phyloP scores from a whole-genome alignment of 2,797 vertebrate species.

The Sebastes iracundus region DNA sequence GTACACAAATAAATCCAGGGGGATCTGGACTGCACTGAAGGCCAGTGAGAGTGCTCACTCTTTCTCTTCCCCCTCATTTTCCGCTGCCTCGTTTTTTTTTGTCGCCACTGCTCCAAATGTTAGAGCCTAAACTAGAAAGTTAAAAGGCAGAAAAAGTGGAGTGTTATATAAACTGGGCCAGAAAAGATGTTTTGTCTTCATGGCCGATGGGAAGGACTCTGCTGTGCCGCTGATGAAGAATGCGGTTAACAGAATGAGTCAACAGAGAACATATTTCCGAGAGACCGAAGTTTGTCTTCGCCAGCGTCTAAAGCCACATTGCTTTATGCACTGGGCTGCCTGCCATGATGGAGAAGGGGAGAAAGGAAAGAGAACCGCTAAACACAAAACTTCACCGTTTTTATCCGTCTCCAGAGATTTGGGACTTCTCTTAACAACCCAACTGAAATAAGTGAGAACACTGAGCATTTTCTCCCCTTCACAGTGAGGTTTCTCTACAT shows the following conservation, averaged over 20 bases:
- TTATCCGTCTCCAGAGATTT: conserved; percentile 39
- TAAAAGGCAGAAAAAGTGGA: conserved; percentile 40
- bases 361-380: conserved; percentile 14
- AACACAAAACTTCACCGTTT: conserved; percentile 42
- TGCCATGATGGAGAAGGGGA: conserved; percentile 60
- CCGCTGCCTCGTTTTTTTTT: conserved; percentile 27
- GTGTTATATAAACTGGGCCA: conserved; percentile 54
- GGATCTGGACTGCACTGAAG: conserved; percentile 53
- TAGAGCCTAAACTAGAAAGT: conserved; percentile 48
- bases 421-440: conserved; percentile 32
- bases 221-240: conserved; percentile 76
- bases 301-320: conserved; percentile 64
- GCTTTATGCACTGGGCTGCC: conserved; percentile 70
- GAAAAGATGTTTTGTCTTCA: conserved; percentile 58
- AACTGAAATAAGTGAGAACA: conserved; percentile 23
- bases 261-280: conserved; percentile 82
- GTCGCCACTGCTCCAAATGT: conserved; percentile 32
- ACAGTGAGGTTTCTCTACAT: not conserved
- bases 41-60: conserved; percentile 48
- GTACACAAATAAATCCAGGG: conserved; percentile 74
- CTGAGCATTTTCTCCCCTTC: conserved; percentile 10
- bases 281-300: conserved; percentile 58
- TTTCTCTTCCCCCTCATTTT: conserved; percentile 67
- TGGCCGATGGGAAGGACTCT: conserved; percentile 61
- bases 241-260: conserved; percentile 82